phyloP scores from a whole-genome alignment of 35 echinoderm and acorn worm species.

The Strongylocentrotus purpuratus region DNA sequence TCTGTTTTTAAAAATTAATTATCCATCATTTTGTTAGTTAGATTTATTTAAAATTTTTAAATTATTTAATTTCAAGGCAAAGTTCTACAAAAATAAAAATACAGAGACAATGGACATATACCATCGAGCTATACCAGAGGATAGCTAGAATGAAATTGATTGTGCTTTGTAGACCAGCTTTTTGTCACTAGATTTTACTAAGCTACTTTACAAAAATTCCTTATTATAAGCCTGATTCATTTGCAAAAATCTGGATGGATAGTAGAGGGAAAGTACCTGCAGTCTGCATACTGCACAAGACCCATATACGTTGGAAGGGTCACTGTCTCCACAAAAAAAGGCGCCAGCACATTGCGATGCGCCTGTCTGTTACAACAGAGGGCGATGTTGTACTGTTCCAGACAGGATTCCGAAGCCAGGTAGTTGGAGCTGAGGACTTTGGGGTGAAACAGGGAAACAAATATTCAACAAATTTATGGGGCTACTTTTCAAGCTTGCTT shows the following conservation, averaged over 20 bases:
- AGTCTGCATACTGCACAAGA: slow-evolving; percentile 84
- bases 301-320: slow-evolving; percentile 72
- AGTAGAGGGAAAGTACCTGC: slow-evolving; percentile 51
- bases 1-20: no score
- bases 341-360: slow-evolving; percentile 66
- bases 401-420: slow-evolving; percentile 57
- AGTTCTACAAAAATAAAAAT: no score
- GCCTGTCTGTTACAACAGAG: slow-evolving; percentile 70
- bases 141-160: no score
- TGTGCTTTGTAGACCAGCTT: no score
- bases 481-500: neutral
- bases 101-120: no score
- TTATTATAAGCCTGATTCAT: no score
- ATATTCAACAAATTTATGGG: neutral
- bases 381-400: slow-evolving; percentile 89
- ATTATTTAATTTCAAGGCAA: no score
- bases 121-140: no score
- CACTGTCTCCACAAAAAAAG: slow-evolving; percentile 65
- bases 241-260: neutral
- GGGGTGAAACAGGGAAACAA: neutral
- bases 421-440: slow-evolving; percentile 74
- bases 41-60: no score
- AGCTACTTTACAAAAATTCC: no score
- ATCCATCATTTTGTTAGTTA: no score
- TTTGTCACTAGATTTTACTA: no score